A percentile compares a stretch with the other conserved stretches of the same genome.
phyloP scores from a whole-genome alignment of 2,797 vertebrate genomes.

The Tenualosa thibaudeaui region DNA sequence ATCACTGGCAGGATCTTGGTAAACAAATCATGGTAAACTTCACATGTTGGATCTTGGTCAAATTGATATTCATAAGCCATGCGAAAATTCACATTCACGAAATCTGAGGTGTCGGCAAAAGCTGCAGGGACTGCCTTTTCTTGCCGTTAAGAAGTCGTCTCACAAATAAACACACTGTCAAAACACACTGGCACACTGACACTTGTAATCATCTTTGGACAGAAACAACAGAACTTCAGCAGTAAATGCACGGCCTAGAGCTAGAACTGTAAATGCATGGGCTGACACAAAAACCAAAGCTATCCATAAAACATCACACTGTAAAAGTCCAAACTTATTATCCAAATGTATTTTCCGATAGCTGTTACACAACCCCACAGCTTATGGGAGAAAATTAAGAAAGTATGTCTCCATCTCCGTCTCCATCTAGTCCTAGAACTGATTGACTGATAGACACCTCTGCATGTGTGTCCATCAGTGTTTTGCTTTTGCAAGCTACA shows the following conservation, averaged over 20 bases:
- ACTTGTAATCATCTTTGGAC: neutral
- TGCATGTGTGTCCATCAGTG: neutral
- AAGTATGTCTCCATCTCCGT: too few species aligned
- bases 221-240: neutral
- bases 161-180: neutral
- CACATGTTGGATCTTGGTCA: neutral
- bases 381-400: too few species aligned
- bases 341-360: neutral
- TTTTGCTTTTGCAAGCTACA: neutral
- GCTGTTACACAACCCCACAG: neutral
- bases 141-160: neutral
- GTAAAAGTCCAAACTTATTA: neutral
- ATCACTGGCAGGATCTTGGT: neutral
- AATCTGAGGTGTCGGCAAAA: neutral
- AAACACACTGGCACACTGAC: neutral
- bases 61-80: neutral
- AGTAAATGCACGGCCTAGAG: too few species aligned
- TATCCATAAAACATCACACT: neutral
- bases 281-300: too few species aligned
- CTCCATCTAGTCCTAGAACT: too few species aligned
- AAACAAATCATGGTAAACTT: neutral
- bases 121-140: neutral
- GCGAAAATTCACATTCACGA: too few species aligned
- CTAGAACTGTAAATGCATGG: too few species aligned
- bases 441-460: too few species aligned